phyloP scores from a whole-genome alignment of 2,888 invertebrate species.

The Pyrocoelia pectoralis region DNA sequence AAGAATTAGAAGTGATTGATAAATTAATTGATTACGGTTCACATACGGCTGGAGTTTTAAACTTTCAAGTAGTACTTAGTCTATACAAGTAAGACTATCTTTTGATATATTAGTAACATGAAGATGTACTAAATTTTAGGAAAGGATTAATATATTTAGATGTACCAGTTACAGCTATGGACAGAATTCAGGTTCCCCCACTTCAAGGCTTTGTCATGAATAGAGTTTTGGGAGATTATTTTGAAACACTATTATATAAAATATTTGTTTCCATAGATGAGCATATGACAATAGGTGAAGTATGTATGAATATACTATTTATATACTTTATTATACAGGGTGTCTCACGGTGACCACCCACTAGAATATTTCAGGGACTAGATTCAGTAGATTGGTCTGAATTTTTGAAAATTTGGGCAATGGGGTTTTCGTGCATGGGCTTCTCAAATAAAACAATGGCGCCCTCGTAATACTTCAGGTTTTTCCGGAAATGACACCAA shows the following conservation, averaged over 20 bases:
- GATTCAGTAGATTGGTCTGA: too few species aligned
- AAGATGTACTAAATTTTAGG: slow-evolving; percentile 55
- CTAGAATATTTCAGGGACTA: too few species aligned
- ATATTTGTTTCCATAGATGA: slow-evolving; percentile 97
- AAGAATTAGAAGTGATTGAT: slow-evolving; percentile 84
- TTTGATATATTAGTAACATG: not conserved
- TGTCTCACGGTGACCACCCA: too few species aligned
- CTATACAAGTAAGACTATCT: slow-evolving; percentile 71
- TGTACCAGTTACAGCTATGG: slow-evolving; percentile 83
- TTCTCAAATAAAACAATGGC: too few species aligned
- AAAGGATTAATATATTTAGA: slow-evolving; percentile 93
- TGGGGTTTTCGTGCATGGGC: too few species aligned
- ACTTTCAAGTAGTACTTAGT: slow-evolving; percentile 76
- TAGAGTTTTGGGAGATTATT: slow-evolving; percentile 92
- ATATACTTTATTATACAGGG: too few species aligned
- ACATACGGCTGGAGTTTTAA: slow-evolving; percentile 82
- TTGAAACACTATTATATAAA: slow-evolving; percentile 95
- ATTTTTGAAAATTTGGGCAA: too few species aligned
- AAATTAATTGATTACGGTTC: slow-evolving; percentile 85
- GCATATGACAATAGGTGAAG: slow-evolving; percentile 88
- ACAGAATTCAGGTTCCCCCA: slow-evolving; percentile 84
- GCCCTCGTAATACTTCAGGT: too few species aligned
- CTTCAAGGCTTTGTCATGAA: slow-evolving; percentile 99
- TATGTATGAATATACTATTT: slow-evolving; percentile 54
- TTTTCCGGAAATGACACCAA: too few species aligned